phyloP scores from a whole-genome alignment of 2,113 vertebrate species.

The Psophia crepitans region DNA sequence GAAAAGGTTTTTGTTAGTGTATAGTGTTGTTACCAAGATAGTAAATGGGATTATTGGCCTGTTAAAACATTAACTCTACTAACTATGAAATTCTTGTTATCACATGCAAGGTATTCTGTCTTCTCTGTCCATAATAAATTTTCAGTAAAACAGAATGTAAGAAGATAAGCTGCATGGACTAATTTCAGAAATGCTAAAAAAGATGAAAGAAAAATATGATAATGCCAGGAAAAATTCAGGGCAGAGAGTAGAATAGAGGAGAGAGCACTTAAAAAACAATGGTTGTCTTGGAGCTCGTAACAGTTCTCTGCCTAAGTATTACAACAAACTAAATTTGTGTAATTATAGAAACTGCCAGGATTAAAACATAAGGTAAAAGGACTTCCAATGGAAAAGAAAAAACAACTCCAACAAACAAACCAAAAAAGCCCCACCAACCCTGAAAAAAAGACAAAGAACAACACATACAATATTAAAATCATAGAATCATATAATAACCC shows the following conservation, averaged over 20 bases:
- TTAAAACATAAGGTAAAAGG: background rate
- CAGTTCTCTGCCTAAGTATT: background rate
- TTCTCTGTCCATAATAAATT: background rate
- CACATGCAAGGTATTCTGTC: background rate
- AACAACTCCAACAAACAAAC: accelerated
- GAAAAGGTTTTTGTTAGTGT: background rate
- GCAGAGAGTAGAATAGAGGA: background rate
- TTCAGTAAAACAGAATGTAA: background rate
- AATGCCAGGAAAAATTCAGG: background rate
- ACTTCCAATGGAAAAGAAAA: background rate
- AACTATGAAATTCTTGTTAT: background rate
- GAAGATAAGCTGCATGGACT: background rate
- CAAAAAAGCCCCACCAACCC: too few species aligned
- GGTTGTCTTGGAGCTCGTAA: background rate
- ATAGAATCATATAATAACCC: too few species aligned
- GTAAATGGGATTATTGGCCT: background rate
- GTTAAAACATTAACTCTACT: background rate
- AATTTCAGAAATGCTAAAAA: background rate
- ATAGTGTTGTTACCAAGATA: background rate
- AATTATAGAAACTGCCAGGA: background rate
- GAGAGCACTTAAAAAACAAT: background rate
- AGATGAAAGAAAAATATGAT: background rate
- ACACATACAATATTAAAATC: too few species aligned
- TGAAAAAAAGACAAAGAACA: too few species aligned
- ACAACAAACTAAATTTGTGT: background rate